A percentile compares a stretch with the other conserved stretches of the same genome.
Conservation (phyloP, 2,888 invertebrate species). For the Chymomyza caudatula region DNA sequence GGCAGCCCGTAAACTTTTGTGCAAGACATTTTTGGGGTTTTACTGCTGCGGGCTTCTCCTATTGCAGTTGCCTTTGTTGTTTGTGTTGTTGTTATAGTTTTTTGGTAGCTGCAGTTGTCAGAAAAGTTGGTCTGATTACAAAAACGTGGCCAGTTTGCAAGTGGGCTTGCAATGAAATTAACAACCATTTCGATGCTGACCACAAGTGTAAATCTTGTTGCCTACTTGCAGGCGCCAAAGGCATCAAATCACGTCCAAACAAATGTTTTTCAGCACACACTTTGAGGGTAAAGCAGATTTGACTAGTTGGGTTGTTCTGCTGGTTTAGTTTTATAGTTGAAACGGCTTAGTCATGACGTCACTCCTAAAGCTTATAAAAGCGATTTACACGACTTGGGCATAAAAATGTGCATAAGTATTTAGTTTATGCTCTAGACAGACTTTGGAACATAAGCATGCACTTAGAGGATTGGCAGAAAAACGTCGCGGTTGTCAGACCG, state of each 20-base stretch:
- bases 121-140: conserved; percentile 66
- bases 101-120: conserved; percentile 61
- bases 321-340: too few species aligned
- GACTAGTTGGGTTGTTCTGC: too few species aligned
- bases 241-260: conserved; percentile 49
- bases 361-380: too few species aligned
- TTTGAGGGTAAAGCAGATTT: conserved; percentile 7
- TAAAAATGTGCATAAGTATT: too few species aligned
- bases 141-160: conserved; percentile 57
- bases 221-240: conserved; percentile 39
- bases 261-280: not conserved
- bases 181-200: conserved; percentile 48
- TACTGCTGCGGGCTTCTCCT: conserved; percentile 33
- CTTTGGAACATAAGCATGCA: too few species aligned
- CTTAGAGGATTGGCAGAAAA: too few species aligned
- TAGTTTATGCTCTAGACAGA: too few species aligned
- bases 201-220: conserved; percentile 65
- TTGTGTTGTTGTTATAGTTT: conserved; percentile 55
- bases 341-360: too few species aligned
- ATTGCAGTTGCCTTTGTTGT: conserved; percentile 45
- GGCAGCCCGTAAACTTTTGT: conserved; percentile 52
- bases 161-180: conserved; percentile 59
- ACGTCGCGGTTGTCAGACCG: too few species aligned
- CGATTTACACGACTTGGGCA: too few species aligned
- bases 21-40: conserved; percentile 52